phyloP scores from a whole-genome alignment of 1,140 invertebrate genomes.

The Drosophila parabipectinata region DNA sequence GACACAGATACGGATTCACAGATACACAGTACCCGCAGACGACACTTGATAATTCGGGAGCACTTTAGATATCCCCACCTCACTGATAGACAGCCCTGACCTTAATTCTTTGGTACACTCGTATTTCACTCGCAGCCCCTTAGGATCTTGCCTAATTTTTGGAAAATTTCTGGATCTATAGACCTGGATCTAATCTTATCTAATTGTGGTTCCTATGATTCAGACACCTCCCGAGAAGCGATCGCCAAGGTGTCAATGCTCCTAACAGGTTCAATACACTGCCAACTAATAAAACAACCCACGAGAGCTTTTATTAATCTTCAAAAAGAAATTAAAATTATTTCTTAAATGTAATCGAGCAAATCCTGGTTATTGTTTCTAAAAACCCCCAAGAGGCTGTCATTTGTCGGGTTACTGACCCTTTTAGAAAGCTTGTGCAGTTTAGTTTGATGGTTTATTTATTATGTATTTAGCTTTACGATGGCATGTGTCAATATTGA shows the following conservation, averaged over 20 bases:
- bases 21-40: not conserved
- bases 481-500: conserved; percentile 62
- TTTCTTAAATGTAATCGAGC: not conserved
- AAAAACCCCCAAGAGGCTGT: conserved; percentile 55
- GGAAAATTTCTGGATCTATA: not conserved
- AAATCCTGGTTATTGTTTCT: conserved; percentile 22
- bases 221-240: conserved; percentile 6
- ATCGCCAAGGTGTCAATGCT: conserved; percentile 61
- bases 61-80: not conserved
- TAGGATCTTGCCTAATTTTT: not conserved
- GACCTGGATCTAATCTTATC: conserved; percentile 44
- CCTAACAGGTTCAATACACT: conserved; percentile 19
- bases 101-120: conserved; percentile 74
- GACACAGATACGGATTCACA: conserved; percentile 58
- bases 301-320: not conserved
- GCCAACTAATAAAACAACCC: conserved; percentile 65
- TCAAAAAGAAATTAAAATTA: not conserved
- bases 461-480: conserved; percentile 41
- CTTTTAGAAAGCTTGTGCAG: conserved; percentile 37
- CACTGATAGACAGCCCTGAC: conserved; percentile 62
- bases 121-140: conserved; percentile 33
- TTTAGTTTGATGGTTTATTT: conserved; percentile 1
- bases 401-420: conserved; percentile 55
- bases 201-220: conserved; percentile 38
- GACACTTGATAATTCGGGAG: conserved; percentile 24